Conservation (phyloP, 30 jellyfish, hydroid and myxozoan species). For the Morbakka virulenta region DNA sequence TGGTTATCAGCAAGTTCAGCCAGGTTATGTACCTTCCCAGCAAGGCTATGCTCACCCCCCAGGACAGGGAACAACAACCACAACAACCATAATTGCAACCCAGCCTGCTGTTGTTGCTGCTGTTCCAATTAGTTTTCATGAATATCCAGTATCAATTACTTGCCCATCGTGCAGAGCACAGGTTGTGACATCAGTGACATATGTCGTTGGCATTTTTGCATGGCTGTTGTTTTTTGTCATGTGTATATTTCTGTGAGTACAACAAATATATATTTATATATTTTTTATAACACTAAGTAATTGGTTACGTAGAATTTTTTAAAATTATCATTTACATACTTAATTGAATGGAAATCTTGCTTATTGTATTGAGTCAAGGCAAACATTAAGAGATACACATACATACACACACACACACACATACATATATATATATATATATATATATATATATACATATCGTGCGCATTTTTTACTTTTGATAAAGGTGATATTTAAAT, state of each 20-base stretch:
- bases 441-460: no score
- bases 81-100: constrained; percentile 64
- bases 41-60: background rate
- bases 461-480: no score
- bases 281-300: background rate
- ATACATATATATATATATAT: no score
- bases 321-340: no score
- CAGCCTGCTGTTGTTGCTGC: constrained; percentile 64
- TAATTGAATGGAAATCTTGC: no score
- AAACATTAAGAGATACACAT: no score
- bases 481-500: no score
- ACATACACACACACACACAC: no score
- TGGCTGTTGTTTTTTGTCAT: constrained; percentile 69
- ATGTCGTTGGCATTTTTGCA: constrained; percentile 71
- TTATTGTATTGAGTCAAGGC: no score
- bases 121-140: constrained; percentile 48
- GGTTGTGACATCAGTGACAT: constrained; percentile 63
- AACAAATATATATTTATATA: no score
- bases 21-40: constrained; percentile 52
- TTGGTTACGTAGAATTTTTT: no score
- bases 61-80: constrained; percentile 5
- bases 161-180: constrained; percentile 79
- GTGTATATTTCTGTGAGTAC: constrained; percentile 69
- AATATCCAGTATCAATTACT: constrained; percentile 67
- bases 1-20: constrained; percentile 41